A percentile compares a stretch with the other conserved stretches of the same genome.
Evolutionary conservation across 1,140 invertebrate genomes (phyloP).

Genomic region (Aphidius gifuensis): DNA sequence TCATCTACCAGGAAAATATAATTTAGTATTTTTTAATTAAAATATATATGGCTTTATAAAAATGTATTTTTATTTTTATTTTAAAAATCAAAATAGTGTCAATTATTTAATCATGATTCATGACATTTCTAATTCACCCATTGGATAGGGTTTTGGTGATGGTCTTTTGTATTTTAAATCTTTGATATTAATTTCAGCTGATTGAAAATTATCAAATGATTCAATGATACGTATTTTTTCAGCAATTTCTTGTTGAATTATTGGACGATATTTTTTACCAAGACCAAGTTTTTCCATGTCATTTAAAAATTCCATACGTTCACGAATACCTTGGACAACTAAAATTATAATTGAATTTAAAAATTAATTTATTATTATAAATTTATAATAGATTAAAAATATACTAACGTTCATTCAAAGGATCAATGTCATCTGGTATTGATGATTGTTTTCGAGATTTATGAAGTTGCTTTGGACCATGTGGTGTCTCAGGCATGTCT

Average conservation of each 20-base stretch:
- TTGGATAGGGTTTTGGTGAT: constrained; percentile 43
- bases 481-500: constrained; percentile 50
- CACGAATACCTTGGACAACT: constrained; percentile 51
- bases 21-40: too few species aligned
- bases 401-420: constrained; percentile 42
- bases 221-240: constrained; percentile 51
- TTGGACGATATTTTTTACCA: constrained; percentile 51
- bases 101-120: too few species aligned
- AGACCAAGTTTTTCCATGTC: constrained; percentile 53
- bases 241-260: constrained; percentile 54
- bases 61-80: too few species aligned
- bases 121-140: constrained; percentile 40
- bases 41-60: too few species aligned
- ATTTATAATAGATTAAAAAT: background rate
- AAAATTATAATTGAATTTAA: constrained; percentile 8
- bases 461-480: constrained; percentile 35
- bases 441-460: constrained; percentile 25
- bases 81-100: too few species aligned
- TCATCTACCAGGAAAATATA: too few species aligned
- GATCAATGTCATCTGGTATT: constrained; percentile 31
- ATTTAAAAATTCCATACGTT: constrained; percentile 52
- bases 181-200: constrained; percentile 33
- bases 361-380: background rate
- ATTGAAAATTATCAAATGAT: constrained; percentile 38
- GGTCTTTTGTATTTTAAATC: constrained; percentile 35